Evolutionary conservation across 2,113 vertebrate species (phyloP).

Genomic region (Nyctibius bracteatus): DNA sequence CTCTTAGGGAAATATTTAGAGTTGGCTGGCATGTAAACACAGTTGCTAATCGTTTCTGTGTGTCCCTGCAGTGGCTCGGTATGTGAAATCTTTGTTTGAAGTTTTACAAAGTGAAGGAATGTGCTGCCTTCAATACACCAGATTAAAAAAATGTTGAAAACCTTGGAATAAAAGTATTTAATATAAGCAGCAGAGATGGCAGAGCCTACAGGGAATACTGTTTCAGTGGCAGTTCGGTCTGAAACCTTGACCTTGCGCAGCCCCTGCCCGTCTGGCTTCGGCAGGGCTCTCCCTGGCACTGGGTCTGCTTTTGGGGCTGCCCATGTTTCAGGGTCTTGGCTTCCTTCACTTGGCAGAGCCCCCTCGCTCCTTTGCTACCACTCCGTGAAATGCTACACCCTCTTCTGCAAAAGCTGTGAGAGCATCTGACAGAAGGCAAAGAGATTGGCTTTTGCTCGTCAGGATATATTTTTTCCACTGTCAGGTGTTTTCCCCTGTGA

Average conservation of each 20-base stretch:
- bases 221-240: background rate
- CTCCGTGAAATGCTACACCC: background rate
- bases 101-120: background rate
- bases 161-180: background rate
- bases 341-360: background rate
- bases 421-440: background rate
- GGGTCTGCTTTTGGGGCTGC: background rate
- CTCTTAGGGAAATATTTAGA: background rate
- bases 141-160: background rate
- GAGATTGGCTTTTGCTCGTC: background rate
- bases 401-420: background rate
- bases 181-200: background rate
- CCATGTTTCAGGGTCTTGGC: background rate
- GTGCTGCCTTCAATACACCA: background rate
- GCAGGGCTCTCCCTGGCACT: background rate
- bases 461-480: background rate
- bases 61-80: background rate
- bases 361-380: background rate
- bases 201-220: background rate
- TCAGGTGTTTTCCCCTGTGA: background rate
- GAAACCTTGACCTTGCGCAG: fast-evolving
- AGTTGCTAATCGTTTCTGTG: background rate
- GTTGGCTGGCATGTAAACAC: background rate
- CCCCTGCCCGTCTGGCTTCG: fast-evolving
- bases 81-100: background rate